phyloP scores from a whole-genome alignment of 2,797 vertebrate genomes.

The Tapera naevia region DNA sequence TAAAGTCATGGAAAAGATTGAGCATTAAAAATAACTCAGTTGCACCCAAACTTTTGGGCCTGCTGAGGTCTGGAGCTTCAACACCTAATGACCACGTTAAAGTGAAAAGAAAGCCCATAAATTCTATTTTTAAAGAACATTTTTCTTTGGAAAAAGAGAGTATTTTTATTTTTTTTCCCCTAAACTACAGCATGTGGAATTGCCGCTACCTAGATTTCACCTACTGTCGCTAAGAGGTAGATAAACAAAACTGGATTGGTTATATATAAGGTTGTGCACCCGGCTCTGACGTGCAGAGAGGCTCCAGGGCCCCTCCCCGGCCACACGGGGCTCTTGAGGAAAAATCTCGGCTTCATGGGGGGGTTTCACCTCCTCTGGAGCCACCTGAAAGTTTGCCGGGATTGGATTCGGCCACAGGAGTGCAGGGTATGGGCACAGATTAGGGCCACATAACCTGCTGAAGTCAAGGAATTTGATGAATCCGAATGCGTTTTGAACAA shows the following conservation, averaged over 20 bases:
- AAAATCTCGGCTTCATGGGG: not conserved
- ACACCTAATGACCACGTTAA: not conserved
- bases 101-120: not conserved
- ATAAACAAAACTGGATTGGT: constrained; percentile 87
- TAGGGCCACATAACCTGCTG: not conserved
- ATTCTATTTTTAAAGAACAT: constrained; percentile 36
- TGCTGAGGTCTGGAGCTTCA: constrained; percentile 34
- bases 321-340: no score
- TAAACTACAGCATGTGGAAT: constrained; percentile 89
- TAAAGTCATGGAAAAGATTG: not conserved
- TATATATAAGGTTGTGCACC: constrained; percentile 68
- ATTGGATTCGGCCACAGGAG: not conserved
- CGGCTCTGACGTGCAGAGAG: constrained; percentile 7
- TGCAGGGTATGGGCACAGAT: not conserved
- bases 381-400: not conserved
- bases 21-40: not conserved
- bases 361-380: not conserved
- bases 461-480: not conserved
- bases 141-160: constrained; percentile 74
- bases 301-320: not conserved
- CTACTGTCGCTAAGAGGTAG: constrained; percentile 92
- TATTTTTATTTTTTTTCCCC: constrained; percentile 72
- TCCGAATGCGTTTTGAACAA: fast-evolving
- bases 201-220: constrained; percentile 86
- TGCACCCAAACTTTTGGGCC: not conserved